These are phyloP conservation scores for Gandaritis pyraliata DNA, from an alignment of 2,888 invertebrate species.

Conservation along the genomic window DNA sequence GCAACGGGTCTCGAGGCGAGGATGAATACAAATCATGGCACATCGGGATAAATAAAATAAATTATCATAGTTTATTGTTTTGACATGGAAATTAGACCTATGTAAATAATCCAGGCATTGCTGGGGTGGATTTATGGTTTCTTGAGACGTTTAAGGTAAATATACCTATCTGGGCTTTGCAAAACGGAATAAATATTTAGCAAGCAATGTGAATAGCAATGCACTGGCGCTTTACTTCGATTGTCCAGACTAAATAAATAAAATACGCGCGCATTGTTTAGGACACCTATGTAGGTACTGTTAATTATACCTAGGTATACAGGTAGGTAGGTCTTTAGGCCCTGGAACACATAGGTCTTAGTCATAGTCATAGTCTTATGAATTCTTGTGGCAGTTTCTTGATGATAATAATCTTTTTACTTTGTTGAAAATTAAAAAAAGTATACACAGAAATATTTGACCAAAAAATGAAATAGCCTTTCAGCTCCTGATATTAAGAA, in stretches of 20 bases:
- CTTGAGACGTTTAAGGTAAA: constrained; percentile 17
- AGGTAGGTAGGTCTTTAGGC: too few relatives aligned
- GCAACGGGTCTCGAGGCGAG: constrained; percentile 35
- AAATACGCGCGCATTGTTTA: too few relatives aligned
- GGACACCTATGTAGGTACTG: too few relatives aligned
- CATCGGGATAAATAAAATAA: constrained; percentile 44
- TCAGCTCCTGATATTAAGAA: too few relatives aligned
- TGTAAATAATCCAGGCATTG: constrained; percentile 36
- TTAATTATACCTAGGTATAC: too few relatives aligned
- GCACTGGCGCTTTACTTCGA: neutral
- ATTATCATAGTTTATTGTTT: constrained; percentile 40
- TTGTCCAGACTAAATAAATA: neutral
- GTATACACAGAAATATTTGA: too few relatives aligned
- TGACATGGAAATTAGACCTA: constrained; percentile 42
- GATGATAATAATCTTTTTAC: too few relatives aligned
- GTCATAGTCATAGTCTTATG: too few relatives aligned
- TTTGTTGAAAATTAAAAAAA: too few relatives aligned
- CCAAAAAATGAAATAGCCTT: too few relatives aligned
- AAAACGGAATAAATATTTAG: constrained; percentile 14
- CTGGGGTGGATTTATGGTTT: constrained; percentile 24
- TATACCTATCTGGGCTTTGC: constrained; percentile 5
- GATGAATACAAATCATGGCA: constrained; percentile 43
- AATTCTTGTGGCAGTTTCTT: too few relatives aligned
- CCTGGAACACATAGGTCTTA: too few relatives aligned
- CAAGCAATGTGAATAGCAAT: constrained; percentile 1